These are phyloP conservation scores for Petrocephalus microphthalmus DNA, from an alignment of 2,113 vertebrate species.

Conservation along the genomic window DNA sequence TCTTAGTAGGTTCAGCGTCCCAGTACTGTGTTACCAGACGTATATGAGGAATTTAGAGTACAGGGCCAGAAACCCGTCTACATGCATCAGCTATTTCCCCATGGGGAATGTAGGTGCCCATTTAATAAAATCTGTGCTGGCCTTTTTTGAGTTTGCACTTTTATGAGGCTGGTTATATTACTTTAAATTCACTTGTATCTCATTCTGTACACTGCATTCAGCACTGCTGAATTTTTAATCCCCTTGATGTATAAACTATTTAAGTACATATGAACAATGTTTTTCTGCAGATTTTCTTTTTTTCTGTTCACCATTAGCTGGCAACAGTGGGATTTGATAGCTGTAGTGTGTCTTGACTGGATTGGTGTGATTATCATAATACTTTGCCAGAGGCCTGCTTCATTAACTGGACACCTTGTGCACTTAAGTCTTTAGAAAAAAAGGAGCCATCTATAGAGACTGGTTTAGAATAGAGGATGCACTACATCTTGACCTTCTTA, in stretches of 20 bases:
- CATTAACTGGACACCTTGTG: conserved; percentile 21
- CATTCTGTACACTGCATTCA: background rate
- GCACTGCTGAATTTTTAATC: background rate
- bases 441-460: background rate
- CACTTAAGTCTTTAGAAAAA: background rate
- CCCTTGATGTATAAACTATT: conserved; percentile 7
- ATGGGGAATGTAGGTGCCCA: background rate
- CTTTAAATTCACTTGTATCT: background rate
- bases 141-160: background rate
- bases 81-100: background rate
- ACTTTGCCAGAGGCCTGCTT: conserved; percentile 11
- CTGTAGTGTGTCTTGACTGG: background rate
- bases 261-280: background rate
- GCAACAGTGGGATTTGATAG: background rate
- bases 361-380: conserved; percentile 19
- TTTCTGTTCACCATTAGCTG: background rate
- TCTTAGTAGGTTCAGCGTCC: background rate
- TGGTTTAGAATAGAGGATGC: background rate
- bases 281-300: background rate
- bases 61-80: background rate
- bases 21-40: background rate
- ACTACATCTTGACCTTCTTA: background rate
- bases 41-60: background rate
- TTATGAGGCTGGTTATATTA: background rate
- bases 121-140: background rate